Conservation (phyloP, 2,888 invertebrate genomes). For the Pandemis cinnamomeana region DNA sequence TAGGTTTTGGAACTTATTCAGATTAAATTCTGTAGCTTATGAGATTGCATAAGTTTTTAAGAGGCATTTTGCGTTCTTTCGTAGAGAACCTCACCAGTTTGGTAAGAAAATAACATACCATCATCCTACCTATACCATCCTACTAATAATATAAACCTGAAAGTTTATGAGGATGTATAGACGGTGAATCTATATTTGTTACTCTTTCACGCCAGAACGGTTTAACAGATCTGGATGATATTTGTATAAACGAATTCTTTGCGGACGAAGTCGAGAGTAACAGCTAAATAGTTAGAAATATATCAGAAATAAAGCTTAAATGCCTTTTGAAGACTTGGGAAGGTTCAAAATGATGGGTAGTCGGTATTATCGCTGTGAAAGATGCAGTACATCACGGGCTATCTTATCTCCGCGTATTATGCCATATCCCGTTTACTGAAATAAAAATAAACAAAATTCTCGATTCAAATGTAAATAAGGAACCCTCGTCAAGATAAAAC, state of each 20-base stretch:
- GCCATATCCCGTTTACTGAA: conserved; percentile 12
- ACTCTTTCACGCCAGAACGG: too few species aligned
- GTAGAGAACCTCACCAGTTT: too few species aligned
- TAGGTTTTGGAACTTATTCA: conserved; percentile 17
- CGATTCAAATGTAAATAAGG: conserved; percentile 63
- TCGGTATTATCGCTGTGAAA: background rate
- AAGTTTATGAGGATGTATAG: too few species aligned
- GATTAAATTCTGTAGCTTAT: conserved; percentile 3
- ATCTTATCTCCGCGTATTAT: conserved; percentile 10
- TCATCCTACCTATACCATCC: too few species aligned
- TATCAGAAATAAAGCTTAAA: background rate
- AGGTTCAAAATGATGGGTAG: conserved; percentile 1
- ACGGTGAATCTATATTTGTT: too few species aligned
- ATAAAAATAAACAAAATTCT: conserved; percentile 36
- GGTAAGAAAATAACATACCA: too few species aligned
- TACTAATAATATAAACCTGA: too few species aligned
- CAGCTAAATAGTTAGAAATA: too few species aligned
- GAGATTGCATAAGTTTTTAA: background rate
- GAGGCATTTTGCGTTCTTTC: background rate
- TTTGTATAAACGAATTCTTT: too few species aligned
- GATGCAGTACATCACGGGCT: conserved; percentile 1
- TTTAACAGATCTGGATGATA: too few species aligned
- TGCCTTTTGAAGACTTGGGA: background rate
- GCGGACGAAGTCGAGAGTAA: too few species aligned
- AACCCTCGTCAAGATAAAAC: conserved; percentile 69